These are phyloP conservation scores for Rhodeus uyekii DNA, from an alignment of 2,797 vertebrate genomes.

Conservation along the genomic window DNA sequence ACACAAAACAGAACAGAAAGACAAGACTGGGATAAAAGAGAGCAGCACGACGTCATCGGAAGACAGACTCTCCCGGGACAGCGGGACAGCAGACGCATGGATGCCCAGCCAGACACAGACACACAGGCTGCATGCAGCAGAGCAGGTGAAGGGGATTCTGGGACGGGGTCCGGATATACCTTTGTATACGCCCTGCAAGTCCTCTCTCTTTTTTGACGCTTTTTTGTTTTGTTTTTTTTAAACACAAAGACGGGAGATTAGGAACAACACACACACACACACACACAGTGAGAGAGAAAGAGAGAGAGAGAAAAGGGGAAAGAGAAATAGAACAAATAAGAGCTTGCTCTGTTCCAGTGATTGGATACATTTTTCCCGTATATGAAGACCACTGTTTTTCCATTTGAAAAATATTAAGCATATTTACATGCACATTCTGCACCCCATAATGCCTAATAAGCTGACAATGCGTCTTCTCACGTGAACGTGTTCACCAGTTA, in stretches of 20 bases:
- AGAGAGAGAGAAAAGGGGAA: slow-evolving; percentile 46
- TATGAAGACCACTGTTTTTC: neutral
- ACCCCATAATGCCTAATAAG: neutral
- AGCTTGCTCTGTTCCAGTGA: neutral
- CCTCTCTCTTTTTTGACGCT: slow-evolving; percentile 99
- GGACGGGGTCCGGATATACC: slow-evolving; percentile 82
- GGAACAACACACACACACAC: slow-evolving; percentile 58
- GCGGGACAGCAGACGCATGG: slow-evolving; percentile 58
- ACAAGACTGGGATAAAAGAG: slow-evolving; percentile 54
- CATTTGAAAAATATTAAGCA: neutral
- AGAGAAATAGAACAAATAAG: slow-evolving; percentile 50
- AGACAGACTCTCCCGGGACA: slow-evolving; percentile 7
- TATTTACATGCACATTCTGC: neutral
- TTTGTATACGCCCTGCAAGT: slow-evolving; percentile 99
- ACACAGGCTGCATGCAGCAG: slow-evolving; percentile 77
- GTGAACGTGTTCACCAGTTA: neutral
- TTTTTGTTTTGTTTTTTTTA: slow-evolving; percentile 84
- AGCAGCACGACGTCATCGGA: slow-evolving; percentile 31
- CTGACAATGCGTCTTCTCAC: neutral
- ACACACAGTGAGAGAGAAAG: slow-evolving; percentile 45
- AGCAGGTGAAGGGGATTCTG: slow-evolving; percentile 77
- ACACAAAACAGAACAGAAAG: slow-evolving; percentile 33
- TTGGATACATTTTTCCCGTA: too few relatives aligned
- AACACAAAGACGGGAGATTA: slow-evolving; percentile 64
- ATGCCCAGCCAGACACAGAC: slow-evolving; percentile 57